These are phyloP conservation scores for Chelmon rostratus DNA, from an alignment of 2,797 vertebrate species.

Conservation along the genomic window DNA sequence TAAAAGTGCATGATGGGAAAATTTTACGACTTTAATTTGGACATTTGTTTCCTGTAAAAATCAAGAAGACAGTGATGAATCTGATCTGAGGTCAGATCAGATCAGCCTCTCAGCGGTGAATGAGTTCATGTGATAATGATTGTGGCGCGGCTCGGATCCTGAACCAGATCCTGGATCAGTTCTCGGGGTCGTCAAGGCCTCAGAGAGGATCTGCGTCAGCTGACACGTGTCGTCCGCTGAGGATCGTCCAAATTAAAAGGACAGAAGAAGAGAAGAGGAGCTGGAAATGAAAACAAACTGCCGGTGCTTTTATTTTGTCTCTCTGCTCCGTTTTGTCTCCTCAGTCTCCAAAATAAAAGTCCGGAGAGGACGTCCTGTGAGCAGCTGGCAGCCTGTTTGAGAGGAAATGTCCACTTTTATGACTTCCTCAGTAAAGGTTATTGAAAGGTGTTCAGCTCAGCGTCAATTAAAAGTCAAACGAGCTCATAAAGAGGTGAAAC, in stretches of 20 bases:
- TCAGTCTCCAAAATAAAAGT: slow-evolving; percentile 31
- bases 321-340: not conserved
- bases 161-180: not conserved
- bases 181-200: not conserved
- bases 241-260: not conserved
- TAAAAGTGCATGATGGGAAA: too few species aligned
- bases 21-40: too few species aligned
- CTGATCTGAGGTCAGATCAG: not conserved
- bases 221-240: not conserved
- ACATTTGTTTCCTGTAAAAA: too few species aligned
- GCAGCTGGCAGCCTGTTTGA: not conserved
- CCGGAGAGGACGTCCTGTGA: not conserved
- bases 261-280: not conserved
- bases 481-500: slow-evolving; percentile 7
- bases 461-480: not conserved
- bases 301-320: slow-evolving; percentile 17
- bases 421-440: slow-evolving; percentile 5
- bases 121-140: not conserved
- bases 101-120: not conserved
- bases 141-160: not conserved
- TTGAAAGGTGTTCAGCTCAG: not conserved
- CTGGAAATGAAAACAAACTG: not conserved
- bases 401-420: slow-evolving; percentile 1
- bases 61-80: too few species aligned
- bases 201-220: not conserved